A percentile compares a stretch with the other conserved stretches of the same genome.
phyloP scores from a whole-genome alignment of 2,797 vertebrate genomes.

The Myiotriccus ornatus region DNA sequence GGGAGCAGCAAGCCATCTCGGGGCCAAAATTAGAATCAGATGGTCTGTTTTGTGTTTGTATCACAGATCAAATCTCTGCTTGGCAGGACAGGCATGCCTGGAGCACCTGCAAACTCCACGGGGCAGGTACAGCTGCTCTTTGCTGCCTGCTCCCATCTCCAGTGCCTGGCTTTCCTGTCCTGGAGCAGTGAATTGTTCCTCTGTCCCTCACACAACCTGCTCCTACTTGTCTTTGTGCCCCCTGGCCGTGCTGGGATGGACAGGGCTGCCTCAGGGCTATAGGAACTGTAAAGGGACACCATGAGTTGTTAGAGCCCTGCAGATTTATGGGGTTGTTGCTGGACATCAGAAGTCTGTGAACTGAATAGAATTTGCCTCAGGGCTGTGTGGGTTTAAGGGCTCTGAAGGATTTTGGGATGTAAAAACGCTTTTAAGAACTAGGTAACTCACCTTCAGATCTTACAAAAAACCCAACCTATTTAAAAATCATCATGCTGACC shows the following conservation, averaged over 20 bases:
- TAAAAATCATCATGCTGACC: not conserved
- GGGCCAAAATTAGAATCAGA: not conserved
- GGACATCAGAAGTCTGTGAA: not conserved
- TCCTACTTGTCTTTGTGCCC: not conserved
- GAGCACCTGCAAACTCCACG: not conserved
- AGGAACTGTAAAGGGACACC: not conserved
- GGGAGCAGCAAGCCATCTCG: not conserved
- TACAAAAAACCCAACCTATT: not conserved
- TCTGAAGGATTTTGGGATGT: not conserved
- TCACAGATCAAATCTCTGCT: not conserved
- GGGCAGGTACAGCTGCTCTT: not conserved
- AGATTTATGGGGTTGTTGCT: not conserved
- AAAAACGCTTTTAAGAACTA: constrained; percentile 10
- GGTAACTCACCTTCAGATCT: not conserved
- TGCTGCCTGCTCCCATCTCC: not conserved
- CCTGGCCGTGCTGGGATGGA: not conserved
- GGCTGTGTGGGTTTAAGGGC: not conserved
- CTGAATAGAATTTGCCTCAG: not conserved
- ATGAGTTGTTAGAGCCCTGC: not conserved
- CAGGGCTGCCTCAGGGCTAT: not conserved
- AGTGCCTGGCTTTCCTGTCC: fast-evolving
- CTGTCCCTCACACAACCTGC: not conserved
- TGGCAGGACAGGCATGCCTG: not conserved
- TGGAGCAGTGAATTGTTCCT: not conserved
- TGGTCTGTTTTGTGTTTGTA: not conserved